Evolutionary conservation across 1,140 invertebrate species (phyloP).

Genomic region (Drosophila obscura): DNA sequence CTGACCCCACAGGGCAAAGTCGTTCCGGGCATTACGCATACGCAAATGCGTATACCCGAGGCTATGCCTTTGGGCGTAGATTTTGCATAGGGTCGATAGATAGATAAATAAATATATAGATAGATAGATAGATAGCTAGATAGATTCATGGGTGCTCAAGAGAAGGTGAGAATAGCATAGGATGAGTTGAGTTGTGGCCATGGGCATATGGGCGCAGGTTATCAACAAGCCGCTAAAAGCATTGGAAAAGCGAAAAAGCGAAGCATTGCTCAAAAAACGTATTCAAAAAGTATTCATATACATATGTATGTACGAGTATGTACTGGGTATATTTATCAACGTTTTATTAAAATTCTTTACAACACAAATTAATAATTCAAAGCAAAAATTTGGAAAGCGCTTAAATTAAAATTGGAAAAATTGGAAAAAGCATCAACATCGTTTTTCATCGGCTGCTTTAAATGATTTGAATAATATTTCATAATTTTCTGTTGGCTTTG

Average conservation of each 20-base stretch:
- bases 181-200: no score
- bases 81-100: no score
- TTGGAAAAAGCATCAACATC: no score
- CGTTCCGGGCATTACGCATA: slow-evolving; percentile 59
- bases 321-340: slow-evolving; percentile 1
- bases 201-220: neutral
- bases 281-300: slow-evolving; percentile 28
- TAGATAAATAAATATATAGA: no score
- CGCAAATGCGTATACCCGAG: slow-evolving; percentile 3
- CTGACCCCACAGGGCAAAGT: slow-evolving; percentile 45
- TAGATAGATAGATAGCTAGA: no score
- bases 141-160: no score
- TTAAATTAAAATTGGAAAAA: slow-evolving; percentile 19
- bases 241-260: slow-evolving; percentile 32
- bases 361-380: slow-evolving; percentile 15
- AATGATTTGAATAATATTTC: neutral
- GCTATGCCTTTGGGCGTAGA: no score
- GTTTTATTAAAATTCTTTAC: slow-evolving; percentile 43
- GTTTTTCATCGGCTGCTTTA: no score
- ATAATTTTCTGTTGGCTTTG: slow-evolving; percentile 6
- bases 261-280: slow-evolving; percentile 27
- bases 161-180: no score
- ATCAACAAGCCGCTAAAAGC: slow-evolving; percentile 32
- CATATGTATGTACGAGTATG: neutral
- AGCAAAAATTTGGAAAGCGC: slow-evolving; percentile 12